Conservation (phyloP, 2,797 vertebrate genomes). For the Sciurus carolinensis region DNA sequence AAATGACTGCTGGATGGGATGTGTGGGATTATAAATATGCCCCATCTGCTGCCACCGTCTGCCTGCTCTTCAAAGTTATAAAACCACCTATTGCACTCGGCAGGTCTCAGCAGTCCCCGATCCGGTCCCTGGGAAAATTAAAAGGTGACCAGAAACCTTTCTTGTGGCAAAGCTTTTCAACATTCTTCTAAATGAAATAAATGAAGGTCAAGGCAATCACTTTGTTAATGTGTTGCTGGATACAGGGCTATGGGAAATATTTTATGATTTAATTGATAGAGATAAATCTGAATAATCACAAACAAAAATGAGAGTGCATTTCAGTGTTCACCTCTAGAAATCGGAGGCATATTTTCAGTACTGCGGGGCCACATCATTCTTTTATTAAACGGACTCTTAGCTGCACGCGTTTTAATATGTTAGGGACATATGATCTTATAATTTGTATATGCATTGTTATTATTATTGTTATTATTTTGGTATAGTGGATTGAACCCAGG, state of each 20-base stretch:
- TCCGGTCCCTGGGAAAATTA: slow-evolving; percentile 56
- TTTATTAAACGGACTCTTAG: not conserved
- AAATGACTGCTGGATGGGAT: slow-evolving; percentile 64
- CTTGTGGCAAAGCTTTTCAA: not conserved
- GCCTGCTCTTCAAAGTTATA: slow-evolving; percentile 20
- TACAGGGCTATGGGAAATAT: not conserved
- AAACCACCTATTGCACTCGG: not conserved
- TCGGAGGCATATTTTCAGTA: not conserved
- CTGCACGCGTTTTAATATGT: not conserved
- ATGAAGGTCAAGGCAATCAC: slow-evolving; percentile 62
- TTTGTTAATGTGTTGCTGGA: slow-evolving; percentile 22
- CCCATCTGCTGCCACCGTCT: slow-evolving; percentile 74
- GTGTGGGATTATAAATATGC: slow-evolving; percentile 76
- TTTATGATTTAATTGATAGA: slow-evolving; percentile 62
- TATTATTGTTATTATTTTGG: too few relatives aligned
- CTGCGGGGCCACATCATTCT: not conserved
- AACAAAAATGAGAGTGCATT: slow-evolving; percentile 45
- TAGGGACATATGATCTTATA: not conserved
- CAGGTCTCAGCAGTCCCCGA: not conserved
- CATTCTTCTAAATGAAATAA: slow-evolving; percentile 23
- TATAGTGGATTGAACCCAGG: too few relatives aligned
- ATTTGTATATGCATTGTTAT: not conserved
- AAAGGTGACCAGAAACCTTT: slow-evolving; percentile 43
- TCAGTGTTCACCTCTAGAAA: slow-evolving; percentile 34
- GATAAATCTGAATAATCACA: slow-evolving; percentile 8